Conservation (phyloP, 2,113 vertebrate genomes). For the Corythoichthys haematopterus region DNA sequence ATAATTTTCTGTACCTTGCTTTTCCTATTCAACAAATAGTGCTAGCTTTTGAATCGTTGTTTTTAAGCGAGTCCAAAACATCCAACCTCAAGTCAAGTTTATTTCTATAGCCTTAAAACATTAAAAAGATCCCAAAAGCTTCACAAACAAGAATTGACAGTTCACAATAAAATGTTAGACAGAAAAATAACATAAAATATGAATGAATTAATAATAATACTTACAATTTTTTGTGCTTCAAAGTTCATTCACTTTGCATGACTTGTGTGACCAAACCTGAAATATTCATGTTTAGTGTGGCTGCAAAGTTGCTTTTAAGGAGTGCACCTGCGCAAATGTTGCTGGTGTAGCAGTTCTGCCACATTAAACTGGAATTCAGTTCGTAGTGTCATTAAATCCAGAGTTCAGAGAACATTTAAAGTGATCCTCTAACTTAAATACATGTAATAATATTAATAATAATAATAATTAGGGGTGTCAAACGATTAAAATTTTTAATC, state of each 20-base stretch:
- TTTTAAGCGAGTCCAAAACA: constrained; percentile 30
- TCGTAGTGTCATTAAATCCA: neutral
- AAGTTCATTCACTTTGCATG: constrained; percentile 38
- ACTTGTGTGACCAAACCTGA: constrained; percentile 25
- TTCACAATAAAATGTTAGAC: no score
- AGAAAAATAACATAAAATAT: neutral
- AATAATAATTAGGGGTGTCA: no score
- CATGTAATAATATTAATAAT: no score
- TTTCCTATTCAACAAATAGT: constrained; percentile 36
- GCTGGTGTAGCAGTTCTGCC: neutral
- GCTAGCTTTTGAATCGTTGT: constrained; percentile 55
- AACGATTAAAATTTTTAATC: no score
- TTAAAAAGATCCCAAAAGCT: no score
- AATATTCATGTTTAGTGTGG: constrained; percentile 44
- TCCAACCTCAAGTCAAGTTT: no score
- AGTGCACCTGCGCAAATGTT: constrained; percentile 3
- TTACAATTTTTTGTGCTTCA: constrained; percentile 2
- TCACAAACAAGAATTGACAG: no score
- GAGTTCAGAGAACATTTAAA: neutral
- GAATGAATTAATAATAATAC: no score
- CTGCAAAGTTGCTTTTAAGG: constrained; percentile 10
- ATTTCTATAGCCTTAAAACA: no score
- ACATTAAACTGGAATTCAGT: neutral
- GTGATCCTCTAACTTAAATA: no score
- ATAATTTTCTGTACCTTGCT: constrained; percentile 35